These are phyloP conservation scores for Oscheius sp. DNA, from an alignment of 2,888 invertebrate genomes.

Conservation along the genomic window DNA sequence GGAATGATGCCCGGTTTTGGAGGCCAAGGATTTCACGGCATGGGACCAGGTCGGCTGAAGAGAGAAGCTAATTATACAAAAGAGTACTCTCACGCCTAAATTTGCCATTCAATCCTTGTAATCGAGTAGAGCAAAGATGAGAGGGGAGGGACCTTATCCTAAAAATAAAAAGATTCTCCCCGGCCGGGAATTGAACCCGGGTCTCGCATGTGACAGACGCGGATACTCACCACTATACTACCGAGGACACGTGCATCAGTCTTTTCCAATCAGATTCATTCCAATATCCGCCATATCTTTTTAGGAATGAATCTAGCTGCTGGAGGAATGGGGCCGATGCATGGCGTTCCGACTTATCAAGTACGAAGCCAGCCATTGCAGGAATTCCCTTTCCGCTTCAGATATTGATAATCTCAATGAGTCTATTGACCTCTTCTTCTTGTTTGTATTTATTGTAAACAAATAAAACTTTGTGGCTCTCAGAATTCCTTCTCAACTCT, in stretches of 20 bases:
- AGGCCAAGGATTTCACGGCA: background rate
- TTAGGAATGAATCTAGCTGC: background rate
- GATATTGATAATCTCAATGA: background rate
- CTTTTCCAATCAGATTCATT: background rate
- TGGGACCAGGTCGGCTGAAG: background rate
- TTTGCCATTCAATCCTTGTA: too few relatives aligned
- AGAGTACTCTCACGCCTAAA: too few relatives aligned
- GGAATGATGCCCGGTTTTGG: slow-evolving; percentile 7
- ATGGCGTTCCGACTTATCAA: slow-evolving; percentile 28
- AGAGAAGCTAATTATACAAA: too few relatives aligned
- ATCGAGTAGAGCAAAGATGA: too few relatives aligned
- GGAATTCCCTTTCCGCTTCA: slow-evolving; percentile 27
- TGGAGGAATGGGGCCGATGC: slow-evolving; percentile 10
- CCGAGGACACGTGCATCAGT: background rate
- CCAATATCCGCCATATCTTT: background rate
- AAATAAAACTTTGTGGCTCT: too few relatives aligned
- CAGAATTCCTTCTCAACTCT: too few relatives aligned
- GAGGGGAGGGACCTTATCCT: background rate
- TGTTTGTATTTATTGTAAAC: slow-evolving; percentile 21
- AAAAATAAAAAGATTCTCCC: background rate
- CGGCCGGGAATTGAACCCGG: slow-evolving; percentile 26
- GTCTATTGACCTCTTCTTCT: background rate
- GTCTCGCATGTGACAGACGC: slow-evolving; percentile 24
- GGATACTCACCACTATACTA: slow-evolving; percentile 28
- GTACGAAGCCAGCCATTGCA: slow-evolving; percentile 15